Conservation (phyloP, 2,797 vertebrate species). For the Rhinophrynus dorsalis region DNA sequence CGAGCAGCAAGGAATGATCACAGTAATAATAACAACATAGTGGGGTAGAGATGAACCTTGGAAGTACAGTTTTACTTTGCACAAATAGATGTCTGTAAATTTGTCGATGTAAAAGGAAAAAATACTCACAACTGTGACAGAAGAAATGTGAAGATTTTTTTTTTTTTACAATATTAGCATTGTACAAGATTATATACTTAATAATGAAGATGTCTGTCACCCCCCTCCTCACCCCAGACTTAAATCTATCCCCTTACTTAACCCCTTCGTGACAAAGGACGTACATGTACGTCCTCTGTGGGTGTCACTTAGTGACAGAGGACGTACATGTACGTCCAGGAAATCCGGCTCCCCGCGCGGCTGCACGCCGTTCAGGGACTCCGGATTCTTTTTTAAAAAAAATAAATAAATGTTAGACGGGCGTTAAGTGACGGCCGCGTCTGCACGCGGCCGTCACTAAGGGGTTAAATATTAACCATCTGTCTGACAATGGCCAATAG, state of each 20-base stretch:
- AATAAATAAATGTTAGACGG: too few species aligned
- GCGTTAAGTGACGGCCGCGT: too few species aligned
- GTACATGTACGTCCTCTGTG: too few species aligned
- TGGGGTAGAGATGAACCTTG: constrained; percentile 55
- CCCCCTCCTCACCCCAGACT: neutral
- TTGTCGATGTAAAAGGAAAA: neutral
- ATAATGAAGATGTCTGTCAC: neutral
- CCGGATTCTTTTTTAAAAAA: too few species aligned
- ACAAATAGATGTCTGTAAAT: constrained; percentile 43
- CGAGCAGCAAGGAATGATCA: constrained; percentile 48
- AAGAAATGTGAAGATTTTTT: constrained; percentile 2
- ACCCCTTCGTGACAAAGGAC: too few species aligned
- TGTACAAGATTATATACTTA: constrained; percentile 19
- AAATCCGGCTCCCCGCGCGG: too few species aligned
- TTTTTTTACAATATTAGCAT: neutral
- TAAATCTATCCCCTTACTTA: neutral
- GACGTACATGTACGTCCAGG: too few species aligned
- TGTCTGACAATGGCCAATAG: neutral
- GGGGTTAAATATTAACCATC: constrained; percentile 14
- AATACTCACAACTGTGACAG: constrained; percentile 1
- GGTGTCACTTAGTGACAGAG: too few species aligned
- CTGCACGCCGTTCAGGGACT: too few species aligned
- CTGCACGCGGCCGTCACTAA: too few species aligned
- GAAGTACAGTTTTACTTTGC: constrained; percentile 37
- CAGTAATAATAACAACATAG: constrained; percentile 22